Evolutionary conservation across 2,888 invertebrate species (phyloP).

Genomic region (Cataglyphis albicans): DNA sequence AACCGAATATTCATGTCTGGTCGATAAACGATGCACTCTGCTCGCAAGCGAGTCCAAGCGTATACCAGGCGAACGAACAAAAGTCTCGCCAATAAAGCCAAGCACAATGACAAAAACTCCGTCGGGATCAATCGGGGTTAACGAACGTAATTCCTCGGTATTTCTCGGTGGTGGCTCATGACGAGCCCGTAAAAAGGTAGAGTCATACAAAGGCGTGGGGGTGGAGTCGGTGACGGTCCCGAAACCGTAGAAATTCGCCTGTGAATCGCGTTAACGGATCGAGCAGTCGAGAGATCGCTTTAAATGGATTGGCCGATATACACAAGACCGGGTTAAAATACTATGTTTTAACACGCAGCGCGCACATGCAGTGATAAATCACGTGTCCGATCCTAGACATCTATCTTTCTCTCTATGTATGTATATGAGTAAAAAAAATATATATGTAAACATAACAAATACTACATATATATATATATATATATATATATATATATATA

Average conservation of each 20-base stretch:
- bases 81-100: constrained; percentile 64
- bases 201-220: neutral
- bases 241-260: constrained; percentile 69
- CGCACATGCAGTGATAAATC: constrained; percentile 11
- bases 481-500: too few species aligned
- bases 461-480: too few species aligned
- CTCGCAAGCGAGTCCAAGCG: constrained; percentile 37
- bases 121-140: constrained; percentile 74
- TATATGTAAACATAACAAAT: too few species aligned
- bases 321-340: constrained; percentile 43
- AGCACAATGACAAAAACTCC: constrained; percentile 68
- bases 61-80: constrained; percentile 34
- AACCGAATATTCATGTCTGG: constrained; percentile 38
- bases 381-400: neutral
- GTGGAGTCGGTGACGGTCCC: constrained; percentile 9
- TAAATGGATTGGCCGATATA: constrained; percentile 84
- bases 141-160: constrained; percentile 69
- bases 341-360: constrained; percentile 15
- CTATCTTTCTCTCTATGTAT: neutral
- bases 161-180: constrained; percentile 57
- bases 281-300: constrained; percentile 56
- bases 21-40: constrained; percentile 33
- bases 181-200: constrained; percentile 31
- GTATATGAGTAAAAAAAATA: too few species aligned
- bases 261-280: constrained; percentile 53